These are phyloP conservation scores for Anguilla obscura DNA, from an alignment of 2,797 vertebrate genomes.

Conservation along the genomic window DNA sequence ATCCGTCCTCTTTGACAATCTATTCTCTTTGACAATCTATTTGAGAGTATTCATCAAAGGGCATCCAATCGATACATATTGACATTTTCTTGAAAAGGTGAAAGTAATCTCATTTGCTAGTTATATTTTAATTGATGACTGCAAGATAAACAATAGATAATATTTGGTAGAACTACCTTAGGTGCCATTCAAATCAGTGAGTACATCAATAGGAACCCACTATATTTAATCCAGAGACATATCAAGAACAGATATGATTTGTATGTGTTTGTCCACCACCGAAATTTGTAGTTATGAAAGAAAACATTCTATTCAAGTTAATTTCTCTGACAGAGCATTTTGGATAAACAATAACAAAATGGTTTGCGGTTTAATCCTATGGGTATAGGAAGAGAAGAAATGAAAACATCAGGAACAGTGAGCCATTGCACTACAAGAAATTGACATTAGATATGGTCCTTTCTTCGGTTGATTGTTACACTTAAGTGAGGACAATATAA, in stretches of 20 bases:
- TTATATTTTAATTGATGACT: neutral
- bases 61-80: neutral
- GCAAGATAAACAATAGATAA: neutral
- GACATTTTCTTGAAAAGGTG: constrained; percentile 5
- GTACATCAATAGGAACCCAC: neutral
- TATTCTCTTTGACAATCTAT: neutral
- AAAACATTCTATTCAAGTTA: neutral
- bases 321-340: neutral
- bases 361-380: neutral
- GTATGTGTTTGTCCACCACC: neutral
- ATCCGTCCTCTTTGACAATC: neutral
- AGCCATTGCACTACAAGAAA: neutral
- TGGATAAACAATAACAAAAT: neutral
- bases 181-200: neutral
- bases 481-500: neutral
- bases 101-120: neutral
- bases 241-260: neutral
- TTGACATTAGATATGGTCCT: neutral
- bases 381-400: neutral
- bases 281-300: neutral
- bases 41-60: neutral
- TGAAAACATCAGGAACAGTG: neutral
- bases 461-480: neutral
- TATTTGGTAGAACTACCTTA: neutral
- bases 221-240: neutral